Evolutionary conservation across 2,797 vertebrate genomes (phyloP).

Genomic region (Sardinella longiceps): DNA sequence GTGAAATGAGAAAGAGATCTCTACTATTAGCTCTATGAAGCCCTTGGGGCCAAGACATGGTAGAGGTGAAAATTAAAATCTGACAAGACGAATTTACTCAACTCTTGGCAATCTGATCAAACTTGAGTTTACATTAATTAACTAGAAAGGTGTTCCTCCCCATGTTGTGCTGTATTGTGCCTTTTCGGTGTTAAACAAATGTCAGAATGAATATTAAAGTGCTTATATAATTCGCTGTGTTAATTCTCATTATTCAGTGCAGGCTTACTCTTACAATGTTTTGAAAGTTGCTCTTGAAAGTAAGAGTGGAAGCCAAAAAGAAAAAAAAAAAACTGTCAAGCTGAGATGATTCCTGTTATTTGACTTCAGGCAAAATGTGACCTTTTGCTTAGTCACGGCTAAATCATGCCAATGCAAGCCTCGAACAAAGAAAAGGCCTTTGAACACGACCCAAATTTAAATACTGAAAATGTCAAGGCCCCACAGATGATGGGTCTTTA

Average conservation of each 20-base stretch:
- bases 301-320: neutral
- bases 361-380: conserved; percentile 20
- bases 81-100: neutral
- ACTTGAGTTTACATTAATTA: conserved; percentile 18
- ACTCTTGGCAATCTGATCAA: neutral
- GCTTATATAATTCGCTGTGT: neutral
- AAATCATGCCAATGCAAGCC: conserved; percentile 15
- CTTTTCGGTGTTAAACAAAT: conserved; percentile 16
- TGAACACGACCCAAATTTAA: neutral
- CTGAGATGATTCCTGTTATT: conserved; percentile 5
- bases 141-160: neutral
- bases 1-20: neutral
- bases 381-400: conserved; percentile 12
- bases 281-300: neutral
- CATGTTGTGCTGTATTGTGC: neutral
- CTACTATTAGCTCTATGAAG: neutral
- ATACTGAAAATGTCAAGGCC: conserved; percentile 28
- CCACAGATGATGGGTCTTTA: neutral
- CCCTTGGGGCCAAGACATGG: neutral
- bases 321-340: neutral
- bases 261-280: neutral
- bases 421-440: conserved; percentile 2
- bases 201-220: neutral
- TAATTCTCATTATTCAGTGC: neutral
- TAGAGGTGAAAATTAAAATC: conserved; percentile 6